Conservation (phyloP, 2,113 vertebrate genomes). For the Melospiza georgiana region DNA sequence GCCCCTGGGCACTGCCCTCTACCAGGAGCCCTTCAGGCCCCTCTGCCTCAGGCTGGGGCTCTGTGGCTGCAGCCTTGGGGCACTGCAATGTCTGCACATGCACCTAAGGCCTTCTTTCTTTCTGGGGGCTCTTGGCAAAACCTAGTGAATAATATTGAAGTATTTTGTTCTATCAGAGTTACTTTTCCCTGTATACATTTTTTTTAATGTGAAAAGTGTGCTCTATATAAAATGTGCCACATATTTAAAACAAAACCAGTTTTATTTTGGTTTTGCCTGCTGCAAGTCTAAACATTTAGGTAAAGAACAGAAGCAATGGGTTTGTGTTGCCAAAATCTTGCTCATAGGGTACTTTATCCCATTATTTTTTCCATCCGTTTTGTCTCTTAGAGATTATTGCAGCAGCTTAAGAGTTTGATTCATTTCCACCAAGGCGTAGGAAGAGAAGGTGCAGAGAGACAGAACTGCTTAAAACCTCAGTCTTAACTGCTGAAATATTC, state of each 20-base stretch:
- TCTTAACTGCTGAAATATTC: slow-evolving; percentile 22
- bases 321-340: slow-evolving; percentile 16
- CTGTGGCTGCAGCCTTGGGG: neutral
- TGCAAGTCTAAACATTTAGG: slow-evolving; percentile 23
- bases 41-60: neutral
- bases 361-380: slow-evolving; percentile 42
- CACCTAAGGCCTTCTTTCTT: neutral
- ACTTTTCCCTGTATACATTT: neutral
- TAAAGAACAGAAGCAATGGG: neutral
- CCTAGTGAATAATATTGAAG: neutral
- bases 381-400: slow-evolving; percentile 15
- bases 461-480: neutral
- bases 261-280: neutral
- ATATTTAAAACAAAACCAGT: neutral
- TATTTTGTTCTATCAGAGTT: neutral
- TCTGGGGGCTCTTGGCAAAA: neutral
- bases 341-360: neutral
- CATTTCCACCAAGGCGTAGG: neutral
- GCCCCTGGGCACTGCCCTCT: neutral
- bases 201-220: neutral
- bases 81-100: accelerated
- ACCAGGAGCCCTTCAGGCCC: accelerated
- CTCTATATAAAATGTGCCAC: neutral
- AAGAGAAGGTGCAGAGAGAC: neutral
- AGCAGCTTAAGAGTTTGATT: neutral